These are phyloP conservation scores for Trachelus troglodyta DNA, from an alignment of 2,888 invertebrate species.

Conservation along the genomic window DNA sequence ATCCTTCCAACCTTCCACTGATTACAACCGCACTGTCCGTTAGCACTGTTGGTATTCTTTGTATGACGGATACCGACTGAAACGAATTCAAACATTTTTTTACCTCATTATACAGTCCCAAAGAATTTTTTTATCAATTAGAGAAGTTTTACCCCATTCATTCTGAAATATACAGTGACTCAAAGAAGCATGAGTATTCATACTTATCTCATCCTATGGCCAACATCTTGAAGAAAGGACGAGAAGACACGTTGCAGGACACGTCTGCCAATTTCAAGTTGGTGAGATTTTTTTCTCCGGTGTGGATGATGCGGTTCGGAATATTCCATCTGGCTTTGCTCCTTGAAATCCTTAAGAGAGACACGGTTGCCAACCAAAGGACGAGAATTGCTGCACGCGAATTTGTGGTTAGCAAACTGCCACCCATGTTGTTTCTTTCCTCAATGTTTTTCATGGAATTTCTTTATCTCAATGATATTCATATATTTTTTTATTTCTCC, in stretches of 20 bases:
- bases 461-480: not conserved
- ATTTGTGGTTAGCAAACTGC: not conserved
- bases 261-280: not conserved
- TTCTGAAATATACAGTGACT: not conserved
- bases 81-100: not conserved
- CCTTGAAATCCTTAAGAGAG: not conserved
- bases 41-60: not conserved
- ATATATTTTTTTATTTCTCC: not conserved
- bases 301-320: not conserved
- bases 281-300: not conserved
- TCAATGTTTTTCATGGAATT: not conserved
- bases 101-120: not conserved
- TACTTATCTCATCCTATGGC: not conserved
- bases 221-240: not conserved
- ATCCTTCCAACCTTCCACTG: not conserved
- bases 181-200: not conserved
- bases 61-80: not conserved
- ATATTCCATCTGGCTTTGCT: not conserved
- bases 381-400: not conserved
- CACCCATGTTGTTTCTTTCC: not conserved
- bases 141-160: not conserved
- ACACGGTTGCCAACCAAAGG: not conserved
- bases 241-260: not conserved
- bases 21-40: not conserved
- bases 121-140: not conserved